Evolutionary conservation across 2,797 vertebrate species (phyloP), one percentile per base, ranked within the genome.

Genomic region (Ctenosaura bakeri): DNA sequence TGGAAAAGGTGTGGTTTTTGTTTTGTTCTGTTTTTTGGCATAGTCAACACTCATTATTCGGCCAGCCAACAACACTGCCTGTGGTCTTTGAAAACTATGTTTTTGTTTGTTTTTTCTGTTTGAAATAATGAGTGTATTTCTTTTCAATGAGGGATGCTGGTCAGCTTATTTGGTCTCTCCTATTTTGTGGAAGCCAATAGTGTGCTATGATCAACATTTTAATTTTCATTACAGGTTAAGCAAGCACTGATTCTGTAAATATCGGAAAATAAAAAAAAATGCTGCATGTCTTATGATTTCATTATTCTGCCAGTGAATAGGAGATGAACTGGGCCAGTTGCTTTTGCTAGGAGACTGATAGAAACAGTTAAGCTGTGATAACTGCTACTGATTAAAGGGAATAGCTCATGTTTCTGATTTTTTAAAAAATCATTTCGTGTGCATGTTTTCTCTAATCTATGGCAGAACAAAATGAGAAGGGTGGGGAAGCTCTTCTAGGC

Each of bases 321-420:
- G 22, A 83, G 20, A 76, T 26, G 74, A 50, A 89, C 35, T 76
- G 16, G 52, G 64, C 22, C 42, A 3, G 22, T 54, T 82, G 50
- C 24, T 88, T 88, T 73, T 76, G 13, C 54, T 42, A 35, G 38
- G 62, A 46, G 52, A 62, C 54, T 59, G 54, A 59, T 46, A 2
- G 62, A 77, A 76, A 76, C 64, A 76, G 56, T 88, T 59, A 83
- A 76, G 38, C 18, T 76, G 82, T 76, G 73, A 89, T 66, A 46
- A 84, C 66, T 13, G 74, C 42, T 77, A 42, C 12, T 46, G 73
- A 76, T 77, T 86, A 86, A 76, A 74, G 35, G 76, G 73, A 86
- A 86, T 86, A 62, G 76, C 73, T 86, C 22, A 86, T 2, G 29
- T 77, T 32, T 59, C 13, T 22, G n/a, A 54, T 35, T n/a, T 50